Conservation (phyloP, 2,888 invertebrate species). For the Tachina lurida region DNA sequence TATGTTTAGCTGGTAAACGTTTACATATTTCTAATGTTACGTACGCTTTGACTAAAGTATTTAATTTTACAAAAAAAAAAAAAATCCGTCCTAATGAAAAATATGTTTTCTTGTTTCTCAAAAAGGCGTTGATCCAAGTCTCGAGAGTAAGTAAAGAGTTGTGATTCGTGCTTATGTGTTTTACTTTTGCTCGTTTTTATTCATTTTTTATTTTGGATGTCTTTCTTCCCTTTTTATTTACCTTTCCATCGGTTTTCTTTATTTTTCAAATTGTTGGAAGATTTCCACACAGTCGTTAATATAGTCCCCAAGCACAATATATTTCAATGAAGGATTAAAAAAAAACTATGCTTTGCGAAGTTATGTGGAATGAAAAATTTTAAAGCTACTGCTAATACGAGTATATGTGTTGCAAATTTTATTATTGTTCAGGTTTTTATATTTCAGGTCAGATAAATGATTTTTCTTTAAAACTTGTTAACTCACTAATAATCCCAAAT, state of each 20-base stretch:
- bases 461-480: too few relatives aligned
- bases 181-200: conserved; percentile 34
- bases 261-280: too few relatives aligned
- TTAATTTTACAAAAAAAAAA: conserved; percentile 38
- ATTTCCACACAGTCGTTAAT: too few relatives aligned
- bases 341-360: too few relatives aligned
- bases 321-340: too few relatives aligned
- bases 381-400: too few relatives aligned
- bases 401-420: too few relatives aligned
- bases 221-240: conserved; percentile 25
- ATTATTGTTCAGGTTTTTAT: too few relatives aligned
- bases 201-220: background rate
- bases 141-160: conserved; percentile 66
- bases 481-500: too few relatives aligned
- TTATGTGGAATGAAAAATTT: too few relatives aligned
- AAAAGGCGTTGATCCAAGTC: conserved; percentile 64
- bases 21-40: conserved; percentile 1
- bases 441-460: too few relatives aligned
- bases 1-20: background rate
- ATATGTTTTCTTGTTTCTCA: conserved; percentile 38
- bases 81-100: conserved; percentile 38
- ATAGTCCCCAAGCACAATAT: too few relatives aligned
- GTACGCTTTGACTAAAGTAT: conserved; percentile 28
- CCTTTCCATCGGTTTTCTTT: background rate
- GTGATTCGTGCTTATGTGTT: conserved; percentile 37